phyloP scores from a whole-genome alignment of 2,113 vertebrate genomes.

The Quiscalus mexicanus region DNA sequence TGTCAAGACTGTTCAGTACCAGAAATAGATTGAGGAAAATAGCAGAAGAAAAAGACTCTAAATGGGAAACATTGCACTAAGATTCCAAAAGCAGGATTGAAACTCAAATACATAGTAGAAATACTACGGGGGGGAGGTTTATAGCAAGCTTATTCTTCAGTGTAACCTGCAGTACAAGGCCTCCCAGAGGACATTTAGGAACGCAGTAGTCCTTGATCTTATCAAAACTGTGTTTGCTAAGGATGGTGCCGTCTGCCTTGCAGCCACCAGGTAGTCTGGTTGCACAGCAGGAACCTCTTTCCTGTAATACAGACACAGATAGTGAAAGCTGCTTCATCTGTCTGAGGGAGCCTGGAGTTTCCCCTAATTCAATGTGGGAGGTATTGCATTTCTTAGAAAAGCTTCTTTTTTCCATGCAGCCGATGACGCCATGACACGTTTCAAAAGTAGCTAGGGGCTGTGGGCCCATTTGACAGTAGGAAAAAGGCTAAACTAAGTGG shows the following conservation, averaged over 20 bases:
- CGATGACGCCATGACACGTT: accelerated
- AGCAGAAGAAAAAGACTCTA: neutral
- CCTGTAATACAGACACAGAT: neutral
- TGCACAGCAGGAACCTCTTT: neutral
- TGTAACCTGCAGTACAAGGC: neutral
- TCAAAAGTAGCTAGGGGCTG: neutral
- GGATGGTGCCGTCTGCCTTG: neutral
- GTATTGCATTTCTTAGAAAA: neutral
- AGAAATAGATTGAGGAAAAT: neutral
- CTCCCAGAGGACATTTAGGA: neutral
- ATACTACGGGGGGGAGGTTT: neutral
- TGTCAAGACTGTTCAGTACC: neutral
- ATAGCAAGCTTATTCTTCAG: neutral
- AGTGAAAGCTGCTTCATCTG: neutral
- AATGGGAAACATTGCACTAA: neutral
- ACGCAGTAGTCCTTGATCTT: neutral
- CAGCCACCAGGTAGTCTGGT: neutral
- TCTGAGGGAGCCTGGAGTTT: neutral
- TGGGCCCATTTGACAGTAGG: neutral
- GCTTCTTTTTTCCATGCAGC: neutral
- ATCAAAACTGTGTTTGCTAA: neutral
- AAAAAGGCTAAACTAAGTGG: neutral
- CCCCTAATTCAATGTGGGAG: neutral
- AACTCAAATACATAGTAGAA: neutral
- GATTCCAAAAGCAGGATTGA: neutral